Evolutionary conservation across 2,113 vertebrate species (phyloP).

Genomic region (Oncorhynchus kisutch): DNA sequence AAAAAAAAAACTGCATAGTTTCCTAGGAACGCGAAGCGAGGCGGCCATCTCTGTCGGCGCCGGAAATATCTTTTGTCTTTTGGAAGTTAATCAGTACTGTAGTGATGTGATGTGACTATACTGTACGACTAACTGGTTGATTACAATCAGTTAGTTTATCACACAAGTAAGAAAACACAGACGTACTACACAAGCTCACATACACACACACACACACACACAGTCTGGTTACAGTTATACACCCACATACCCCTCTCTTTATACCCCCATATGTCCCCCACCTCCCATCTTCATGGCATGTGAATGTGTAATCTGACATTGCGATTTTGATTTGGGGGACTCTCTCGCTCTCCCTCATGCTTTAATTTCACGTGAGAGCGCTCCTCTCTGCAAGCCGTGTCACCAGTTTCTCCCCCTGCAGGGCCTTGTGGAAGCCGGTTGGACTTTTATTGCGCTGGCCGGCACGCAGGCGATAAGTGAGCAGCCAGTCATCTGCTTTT

Average conservation of each 20-base stretch:
- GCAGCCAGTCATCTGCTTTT: constrained; percentile 43
- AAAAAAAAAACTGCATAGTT: too few species aligned
- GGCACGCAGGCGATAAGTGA: constrained; percentile 40
- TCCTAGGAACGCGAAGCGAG: too few species aligned
- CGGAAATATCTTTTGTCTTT: too few species aligned
- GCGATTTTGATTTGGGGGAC: constrained; percentile 37
- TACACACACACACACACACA: neutral
- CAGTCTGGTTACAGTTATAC: constrained; percentile 13
- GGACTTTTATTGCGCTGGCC: constrained; percentile 53
- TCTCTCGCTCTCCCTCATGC: neutral
- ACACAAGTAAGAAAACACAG: neutral
- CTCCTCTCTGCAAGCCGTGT: constrained; percentile 19
- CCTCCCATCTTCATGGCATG: constrained; percentile 14
- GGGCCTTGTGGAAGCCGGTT: constrained; percentile 40
- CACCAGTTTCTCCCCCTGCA: constrained; percentile 26
- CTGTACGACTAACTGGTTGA: too few species aligned
- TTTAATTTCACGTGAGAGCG: constrained; percentile 52
- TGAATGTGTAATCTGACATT: constrained; percentile 22
- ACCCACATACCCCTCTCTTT: neutral
- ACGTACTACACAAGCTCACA: constrained; percentile 3
- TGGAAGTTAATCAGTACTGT: too few species aligned
- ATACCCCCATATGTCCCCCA: neutral
- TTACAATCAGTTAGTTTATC: neutral
- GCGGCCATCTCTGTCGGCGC: too few species aligned
- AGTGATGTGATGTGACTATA: too few species aligned